Conservation (phyloP, 2,888 invertebrate genomes). For the Galeopsomyia nigrocyanea region DNA sequence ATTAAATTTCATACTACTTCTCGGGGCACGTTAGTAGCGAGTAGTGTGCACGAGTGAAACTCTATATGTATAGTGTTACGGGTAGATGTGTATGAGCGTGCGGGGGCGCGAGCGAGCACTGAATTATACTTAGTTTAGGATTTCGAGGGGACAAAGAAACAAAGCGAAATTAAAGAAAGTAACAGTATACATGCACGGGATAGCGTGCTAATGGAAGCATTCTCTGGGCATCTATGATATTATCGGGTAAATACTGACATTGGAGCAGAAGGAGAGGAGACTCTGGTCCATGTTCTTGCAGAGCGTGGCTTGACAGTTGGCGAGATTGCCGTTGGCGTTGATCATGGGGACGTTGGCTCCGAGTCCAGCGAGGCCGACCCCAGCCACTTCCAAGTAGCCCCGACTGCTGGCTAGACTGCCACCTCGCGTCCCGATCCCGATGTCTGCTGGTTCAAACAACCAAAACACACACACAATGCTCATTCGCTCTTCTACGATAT, state of each 20-base stretch:
- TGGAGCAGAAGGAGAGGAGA: slow-evolving; percentile 62
- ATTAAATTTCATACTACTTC: slow-evolving; percentile 8
- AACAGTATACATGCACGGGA: too few relatives aligned
- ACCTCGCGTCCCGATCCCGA: slow-evolving; percentile 60
- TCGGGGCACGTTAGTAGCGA: too few relatives aligned
- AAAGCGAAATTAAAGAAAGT: too few relatives aligned
- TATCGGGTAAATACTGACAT: slow-evolving; percentile 55
- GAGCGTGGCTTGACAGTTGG: slow-evolving; percentile 40
- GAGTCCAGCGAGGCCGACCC: background rate
- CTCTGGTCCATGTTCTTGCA: slow-evolving; percentile 63
- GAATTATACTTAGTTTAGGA: too few relatives aligned
- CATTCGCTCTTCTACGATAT: background rate
- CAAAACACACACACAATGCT: slow-evolving; percentile 16
- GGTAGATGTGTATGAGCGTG: too few relatives aligned
- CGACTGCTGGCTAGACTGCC: slow-evolving; percentile 64
- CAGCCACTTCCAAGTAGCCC: slow-evolving; percentile 58
- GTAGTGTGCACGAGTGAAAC: too few relatives aligned
- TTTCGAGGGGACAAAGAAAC: too few relatives aligned
- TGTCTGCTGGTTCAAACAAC: slow-evolving; percentile 54
- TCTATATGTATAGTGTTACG: too few relatives aligned
- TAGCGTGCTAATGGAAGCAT: too few relatives aligned
- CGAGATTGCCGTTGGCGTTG: slow-evolving; percentile 50
- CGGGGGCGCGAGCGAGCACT: too few relatives aligned
- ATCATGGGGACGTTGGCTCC: slow-evolving; percentile 7
- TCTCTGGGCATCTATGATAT: too few relatives aligned